Conservation (phyloP, 2,888 invertebrate genomes). For the Lapara coniferarum region DNA sequence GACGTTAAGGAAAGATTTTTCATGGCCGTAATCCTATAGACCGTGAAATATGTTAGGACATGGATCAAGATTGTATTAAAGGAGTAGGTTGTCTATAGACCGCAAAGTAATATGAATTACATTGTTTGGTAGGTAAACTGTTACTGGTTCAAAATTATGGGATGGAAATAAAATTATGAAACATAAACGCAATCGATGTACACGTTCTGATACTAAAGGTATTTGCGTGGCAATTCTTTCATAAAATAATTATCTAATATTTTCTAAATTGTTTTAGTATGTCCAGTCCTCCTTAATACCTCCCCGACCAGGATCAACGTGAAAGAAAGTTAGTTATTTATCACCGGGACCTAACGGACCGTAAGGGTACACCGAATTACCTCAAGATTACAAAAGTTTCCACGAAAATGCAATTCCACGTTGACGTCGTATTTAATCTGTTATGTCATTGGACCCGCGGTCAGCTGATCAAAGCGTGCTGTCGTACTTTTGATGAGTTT, state of each 20-base stretch:
- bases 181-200: too few relatives aligned
- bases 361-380: slow-evolving; percentile 30
- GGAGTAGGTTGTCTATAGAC: neutral
- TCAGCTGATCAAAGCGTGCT: slow-evolving; percentile 3
- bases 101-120: neutral
- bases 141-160: too few relatives aligned
- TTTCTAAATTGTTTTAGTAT: too few relatives aligned
- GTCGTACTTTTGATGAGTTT: slow-evolving; percentile 26
- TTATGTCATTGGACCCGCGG: neutral
- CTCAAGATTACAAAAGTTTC: slow-evolving; percentile 49
- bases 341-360: slow-evolving; percentile 33
- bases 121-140: too few relatives aligned
- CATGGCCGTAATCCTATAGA: slow-evolving; percentile 43
- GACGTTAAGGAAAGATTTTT: slow-evolving; percentile 47
- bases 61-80: neutral
- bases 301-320: slow-evolving; percentile 45
- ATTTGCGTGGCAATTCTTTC: too few relatives aligned
- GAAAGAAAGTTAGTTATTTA: slow-evolving; percentile 52
- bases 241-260: too few relatives aligned
- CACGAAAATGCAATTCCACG: slow-evolving; percentile 35
- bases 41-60: slow-evolving; percentile 52
- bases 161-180: too few relatives aligned
- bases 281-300: neutral
- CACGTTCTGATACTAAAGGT: too few relatives aligned
- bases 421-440: neutral